Percentiles rank a stretch among this genome's conserved stretches.
These are phyloP conservation scores for Crypturellus tataupa DNA, from an alignment of 2,797 vertebrate genomes.

Conservation along the genomic window DNA sequence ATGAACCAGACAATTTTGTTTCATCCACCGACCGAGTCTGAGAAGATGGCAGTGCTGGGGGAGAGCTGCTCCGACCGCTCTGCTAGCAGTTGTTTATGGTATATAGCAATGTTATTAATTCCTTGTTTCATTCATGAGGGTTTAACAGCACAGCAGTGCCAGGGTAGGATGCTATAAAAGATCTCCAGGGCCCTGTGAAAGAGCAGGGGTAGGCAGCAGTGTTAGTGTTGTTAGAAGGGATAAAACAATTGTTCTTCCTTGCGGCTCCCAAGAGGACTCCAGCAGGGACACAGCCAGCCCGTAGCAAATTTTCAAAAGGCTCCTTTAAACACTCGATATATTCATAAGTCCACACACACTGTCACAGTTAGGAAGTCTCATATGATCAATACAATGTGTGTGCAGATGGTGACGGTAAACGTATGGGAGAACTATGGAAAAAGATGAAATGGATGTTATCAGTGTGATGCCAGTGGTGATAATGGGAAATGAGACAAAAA, in stretches of 20 bases:
- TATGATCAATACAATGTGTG: background rate
- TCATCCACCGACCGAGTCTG: background rate
- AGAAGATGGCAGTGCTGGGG: background rate
- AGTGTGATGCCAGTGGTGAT: conserved; percentile 52
- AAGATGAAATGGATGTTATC: conserved; percentile 57
- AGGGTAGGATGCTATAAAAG: conserved; percentile 64
- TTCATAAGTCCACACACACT: background rate
- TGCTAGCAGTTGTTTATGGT: conserved; percentile 48
- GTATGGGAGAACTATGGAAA: conserved; percentile 22
- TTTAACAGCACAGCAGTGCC: conserved; percentile 65
- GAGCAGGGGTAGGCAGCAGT: conserved; percentile 53
- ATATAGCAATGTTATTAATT: conserved; percentile 68
- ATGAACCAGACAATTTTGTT: background rate
- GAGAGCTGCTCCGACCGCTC: background rate
- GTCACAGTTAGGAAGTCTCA: background rate
- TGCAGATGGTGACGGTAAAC: conserved; percentile 10
- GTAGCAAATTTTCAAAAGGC: conserved; percentile 19
- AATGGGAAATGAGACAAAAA: conserved; percentile 68
- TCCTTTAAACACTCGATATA: background rate
- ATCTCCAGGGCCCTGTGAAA: conserved; percentile 68
- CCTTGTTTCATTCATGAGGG: conserved; percentile 58
- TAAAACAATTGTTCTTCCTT: conserved; percentile 55
- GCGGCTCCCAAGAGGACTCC: conserved; percentile 28
- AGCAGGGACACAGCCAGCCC: background rate
- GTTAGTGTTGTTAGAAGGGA: conserved; percentile 17